These are phyloP conservation scores for Phorcus lineatus DNA, from an alignment of 2,888 invertebrate species.

Conservation along the genomic window DNA sequence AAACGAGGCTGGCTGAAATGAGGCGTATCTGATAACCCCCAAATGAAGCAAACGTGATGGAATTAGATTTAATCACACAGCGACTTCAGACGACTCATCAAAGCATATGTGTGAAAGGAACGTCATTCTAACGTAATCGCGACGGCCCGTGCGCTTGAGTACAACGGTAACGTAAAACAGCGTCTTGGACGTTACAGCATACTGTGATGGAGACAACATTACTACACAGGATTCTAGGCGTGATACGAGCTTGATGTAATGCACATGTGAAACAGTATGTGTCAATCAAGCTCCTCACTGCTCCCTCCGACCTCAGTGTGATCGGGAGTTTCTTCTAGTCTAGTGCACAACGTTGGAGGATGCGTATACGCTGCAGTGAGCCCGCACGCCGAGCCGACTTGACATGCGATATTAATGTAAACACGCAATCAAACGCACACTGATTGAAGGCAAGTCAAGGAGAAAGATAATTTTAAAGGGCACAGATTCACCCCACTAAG, in stretches of 20 bases:
- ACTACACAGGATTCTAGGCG: no score
- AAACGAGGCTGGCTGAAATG: slow-evolving; percentile 14
- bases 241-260: background rate
- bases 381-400: slow-evolving; percentile 25
- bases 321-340: background rate
- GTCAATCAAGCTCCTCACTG: background rate
- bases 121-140: slow-evolving; percentile 7
- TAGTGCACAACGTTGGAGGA: background rate
- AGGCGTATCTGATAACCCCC: slow-evolving; percentile 10
- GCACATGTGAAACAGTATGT: slow-evolving; percentile 20
- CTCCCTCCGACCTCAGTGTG: slow-evolving; percentile 17
- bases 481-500: slow-evolving; percentile 9
- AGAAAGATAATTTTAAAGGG: slow-evolving; percentile 38
- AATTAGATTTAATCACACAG: slow-evolving; percentile 22
- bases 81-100: slow-evolving; percentile 14
- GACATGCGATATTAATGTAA: slow-evolving; percentile 44
- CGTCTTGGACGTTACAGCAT: background rate
- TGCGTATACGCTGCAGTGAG: background rate
- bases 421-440: slow-evolving; percentile 37
- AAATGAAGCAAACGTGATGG: slow-evolving; percentile 19
- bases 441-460: slow-evolving; percentile 40
- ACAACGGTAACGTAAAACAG: background rate
- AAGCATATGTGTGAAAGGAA: slow-evolving; percentile 21
- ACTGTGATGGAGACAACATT: background rate
- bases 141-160: background rate